Conservation (phyloP, 1,140 invertebrate species). For the Achatina immaculata region DNA sequence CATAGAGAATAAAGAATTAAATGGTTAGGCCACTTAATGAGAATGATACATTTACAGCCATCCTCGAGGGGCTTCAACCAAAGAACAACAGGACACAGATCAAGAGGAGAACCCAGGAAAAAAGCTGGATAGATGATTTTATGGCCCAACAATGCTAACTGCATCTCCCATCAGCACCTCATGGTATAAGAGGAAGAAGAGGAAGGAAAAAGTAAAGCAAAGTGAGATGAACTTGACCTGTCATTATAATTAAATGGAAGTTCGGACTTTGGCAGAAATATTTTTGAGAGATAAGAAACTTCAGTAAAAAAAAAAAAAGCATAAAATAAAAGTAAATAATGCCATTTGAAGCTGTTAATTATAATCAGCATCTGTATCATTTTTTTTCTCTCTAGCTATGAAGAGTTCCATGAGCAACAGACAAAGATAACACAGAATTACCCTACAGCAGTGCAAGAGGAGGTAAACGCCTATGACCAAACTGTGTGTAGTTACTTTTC, state of each 20-base stretch:
- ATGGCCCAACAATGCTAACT: too few species aligned
- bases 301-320: background rate
- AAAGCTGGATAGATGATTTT: too few species aligned
- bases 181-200: background rate
- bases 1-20: too few species aligned
- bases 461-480: constrained; percentile 65
- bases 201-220: background rate
- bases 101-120: too few species aligned
- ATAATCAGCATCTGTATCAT: background rate
- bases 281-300: background rate
- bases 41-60: too few species aligned
- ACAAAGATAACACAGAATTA: constrained; percentile 65
- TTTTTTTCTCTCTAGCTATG: constrained; percentile 56
- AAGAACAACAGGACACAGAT: too few species aligned
- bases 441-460: constrained; percentile 65
- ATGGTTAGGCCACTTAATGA: too few species aligned
- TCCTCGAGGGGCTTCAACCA: too few species aligned
- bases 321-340: background rate
- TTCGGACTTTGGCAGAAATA: background rate
- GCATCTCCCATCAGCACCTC: too few species aligned
- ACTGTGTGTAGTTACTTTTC: constrained; percentile 65
- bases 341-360: background rate
- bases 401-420: constrained; percentile 65
- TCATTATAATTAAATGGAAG: background rate
- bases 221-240: background rate